Conservation (phyloP, 2,888 invertebrate species). For the Tryphoninae sp. region DNA sequence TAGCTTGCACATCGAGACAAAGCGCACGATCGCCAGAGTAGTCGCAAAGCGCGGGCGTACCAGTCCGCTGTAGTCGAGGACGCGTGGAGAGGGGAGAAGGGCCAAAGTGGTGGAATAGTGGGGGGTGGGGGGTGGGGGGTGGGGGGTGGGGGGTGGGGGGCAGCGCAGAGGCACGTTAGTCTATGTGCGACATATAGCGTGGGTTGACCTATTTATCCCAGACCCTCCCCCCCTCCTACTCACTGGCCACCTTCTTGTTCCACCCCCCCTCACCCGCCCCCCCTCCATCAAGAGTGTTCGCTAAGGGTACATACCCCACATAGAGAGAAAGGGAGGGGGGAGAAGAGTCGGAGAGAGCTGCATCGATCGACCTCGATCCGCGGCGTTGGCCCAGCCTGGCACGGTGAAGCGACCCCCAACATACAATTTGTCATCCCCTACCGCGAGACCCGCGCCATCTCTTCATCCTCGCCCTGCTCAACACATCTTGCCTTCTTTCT, state of each 20-base stretch:
- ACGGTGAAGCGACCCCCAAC: slow-evolving; percentile 68
- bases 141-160: neutral
- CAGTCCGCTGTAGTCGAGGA: neutral
- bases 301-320: slow-evolving; percentile 47
- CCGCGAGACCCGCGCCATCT: slow-evolving; percentile 43
- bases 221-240: slow-evolving; percentile 13
- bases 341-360: slow-evolving; percentile 70
- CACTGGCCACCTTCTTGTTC: slow-evolving; percentile 1
- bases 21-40: neutral
- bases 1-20: neutral
- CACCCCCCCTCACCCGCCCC: neutral
- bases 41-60: neutral
- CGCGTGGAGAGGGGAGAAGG: neutral
- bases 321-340: slow-evolving; percentile 25
- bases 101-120: neutral
- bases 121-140: neutral
- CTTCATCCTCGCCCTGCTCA: slow-evolving; percentile 36
- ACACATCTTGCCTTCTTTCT: slow-evolving; percentile 2
- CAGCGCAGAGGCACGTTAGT: neutral
- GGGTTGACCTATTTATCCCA: slow-evolving; percentile 64
- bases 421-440: slow-evolving; percentile 69
- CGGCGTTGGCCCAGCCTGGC: slow-evolving; percentile 71
- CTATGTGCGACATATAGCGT: slow-evolving; percentile 5
- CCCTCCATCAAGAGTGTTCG: slow-evolving; percentile 32
- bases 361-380: slow-evolving; percentile 81